Percentiles rank a stretch among this genome's conserved stretches.
Evolutionary conservation across 2,888 invertebrate species (phyloP).

Genomic region (Zygogramma bicolorata): DNA sequence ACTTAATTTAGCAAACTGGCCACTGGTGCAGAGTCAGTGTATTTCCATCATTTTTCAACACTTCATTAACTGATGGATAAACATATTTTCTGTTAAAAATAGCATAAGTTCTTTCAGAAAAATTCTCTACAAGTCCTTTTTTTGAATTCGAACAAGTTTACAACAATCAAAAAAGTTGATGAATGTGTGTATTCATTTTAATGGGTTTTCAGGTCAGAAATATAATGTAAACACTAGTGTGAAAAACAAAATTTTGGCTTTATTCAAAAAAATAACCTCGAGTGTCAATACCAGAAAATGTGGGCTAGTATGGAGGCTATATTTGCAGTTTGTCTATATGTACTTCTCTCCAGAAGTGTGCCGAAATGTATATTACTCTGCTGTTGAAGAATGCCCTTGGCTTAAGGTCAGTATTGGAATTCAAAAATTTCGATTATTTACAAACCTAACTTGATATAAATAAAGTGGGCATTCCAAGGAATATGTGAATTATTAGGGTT

Average conservation of each 20-base stretch:
- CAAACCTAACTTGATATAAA: too few species aligned
- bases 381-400: conserved; percentile 76
- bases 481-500: too few species aligned
- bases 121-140: too few species aligned
- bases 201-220: conserved; percentile 54
- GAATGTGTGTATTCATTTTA: neutral
- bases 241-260: conserved; percentile 61
- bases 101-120: too few species aligned
- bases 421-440: neutral
- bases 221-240: conserved; percentile 53
- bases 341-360: conserved; percentile 62
- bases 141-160: too few species aligned
- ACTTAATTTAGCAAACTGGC: too few species aligned
- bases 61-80: too few species aligned
- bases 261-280: conserved; percentile 61
- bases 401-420: conserved; percentile 67
- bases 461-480: too few species aligned
- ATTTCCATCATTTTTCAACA: too few species aligned
- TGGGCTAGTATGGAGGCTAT: conserved; percentile 74
- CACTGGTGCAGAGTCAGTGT: too few species aligned
- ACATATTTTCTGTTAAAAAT: too few species aligned
- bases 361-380: conserved; percentile 68
- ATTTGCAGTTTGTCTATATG: conserved; percentile 71
- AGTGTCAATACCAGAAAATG: conserved; percentile 66
- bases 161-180: neutral